Evolutionary conservation across 2,888 invertebrate genomes (phyloP), one percentile per base, ranked within the genome.

Genomic region (Horisme vitalbata): DNA sequence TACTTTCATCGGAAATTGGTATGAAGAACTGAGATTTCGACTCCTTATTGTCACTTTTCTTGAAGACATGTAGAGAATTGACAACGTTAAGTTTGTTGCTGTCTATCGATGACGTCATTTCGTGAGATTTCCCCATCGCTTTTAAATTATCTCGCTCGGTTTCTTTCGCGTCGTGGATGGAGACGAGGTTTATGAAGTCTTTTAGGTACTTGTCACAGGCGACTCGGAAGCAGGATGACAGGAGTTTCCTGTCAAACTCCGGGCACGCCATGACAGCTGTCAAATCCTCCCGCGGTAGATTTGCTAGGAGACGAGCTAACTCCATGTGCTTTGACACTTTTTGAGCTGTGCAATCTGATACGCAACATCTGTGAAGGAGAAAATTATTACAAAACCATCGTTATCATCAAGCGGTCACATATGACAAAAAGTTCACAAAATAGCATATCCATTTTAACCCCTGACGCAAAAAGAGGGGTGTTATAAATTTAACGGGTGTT

Each of bases 21-120:
- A 90, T 85, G 37, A 90, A 90, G 57, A 90, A 90, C 45, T 90
- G 88, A 0, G 89, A 89, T 67, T 88, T 89, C 0, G 89, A 86
- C 55, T 88, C 87, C 34, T 79, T 86, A 2, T 70, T 83, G 14
- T 88, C 88, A 34, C 75, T 79, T 41, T 80, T 87, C 36, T 83
- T 89, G 50, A 90, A 89, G 0, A 88, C 87, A 8, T 87, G 84
- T 2, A 90, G 37, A 0, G 81, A 75, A 33, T 87, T 88, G 0
- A 72, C 80, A 0, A 88, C 78, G 20, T 83, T 88, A 1, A 89
- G 21, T 55, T 86, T 89, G 15, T 89, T 90, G 26, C 81, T 87
- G 47, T 90, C 90, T 4, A 86, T 68, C 0, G 84, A 84, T 37
- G 84, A 65, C 43, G 75, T 66, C 79, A 80, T 77, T 37, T 85